phyloP scores from a whole-genome alignment of 2,797 vertebrate species.

The Enoplosus armatus region DNA sequence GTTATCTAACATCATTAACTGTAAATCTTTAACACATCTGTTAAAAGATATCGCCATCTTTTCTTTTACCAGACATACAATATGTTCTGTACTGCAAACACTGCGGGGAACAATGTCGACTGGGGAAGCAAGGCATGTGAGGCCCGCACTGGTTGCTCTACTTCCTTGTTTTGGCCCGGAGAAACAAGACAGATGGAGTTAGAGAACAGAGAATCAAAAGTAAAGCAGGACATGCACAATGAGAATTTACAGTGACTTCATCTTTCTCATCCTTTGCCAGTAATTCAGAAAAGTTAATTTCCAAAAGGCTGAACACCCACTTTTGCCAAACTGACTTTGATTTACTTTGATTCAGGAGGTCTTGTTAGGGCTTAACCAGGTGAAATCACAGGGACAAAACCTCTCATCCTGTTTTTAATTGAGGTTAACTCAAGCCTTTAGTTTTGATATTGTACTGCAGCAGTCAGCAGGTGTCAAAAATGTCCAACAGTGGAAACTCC shows the following conservation, averaged over 20 bases:
- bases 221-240: conserved; percentile 54
- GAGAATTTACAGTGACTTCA: conserved; percentile 30
- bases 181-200: conserved; percentile 46
- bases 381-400: neutral
- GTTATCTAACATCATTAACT: neutral
- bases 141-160: conserved; percentile 28
- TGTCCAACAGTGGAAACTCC: conserved; percentile 5
- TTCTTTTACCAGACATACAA: neutral
- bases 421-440: neutral
- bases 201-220: conserved; percentile 33
- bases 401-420: neutral
- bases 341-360: neutral
- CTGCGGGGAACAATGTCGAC: neutral
- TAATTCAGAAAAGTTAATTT: conserved; percentile 11
- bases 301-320: neutral
- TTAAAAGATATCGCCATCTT: neutral
- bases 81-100: neutral
- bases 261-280: conserved; percentile 19
- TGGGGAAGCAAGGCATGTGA: neutral
- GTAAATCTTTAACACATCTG: neutral
- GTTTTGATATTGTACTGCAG: neutral
- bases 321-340: neutral
- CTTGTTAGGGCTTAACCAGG: neutral
- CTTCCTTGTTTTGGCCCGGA: conserved; percentile 45
- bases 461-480: conserved; percentile 15